Conservation (phyloP, 1,140 invertebrate genomes). For the Zaprionus davidi region DNA sequence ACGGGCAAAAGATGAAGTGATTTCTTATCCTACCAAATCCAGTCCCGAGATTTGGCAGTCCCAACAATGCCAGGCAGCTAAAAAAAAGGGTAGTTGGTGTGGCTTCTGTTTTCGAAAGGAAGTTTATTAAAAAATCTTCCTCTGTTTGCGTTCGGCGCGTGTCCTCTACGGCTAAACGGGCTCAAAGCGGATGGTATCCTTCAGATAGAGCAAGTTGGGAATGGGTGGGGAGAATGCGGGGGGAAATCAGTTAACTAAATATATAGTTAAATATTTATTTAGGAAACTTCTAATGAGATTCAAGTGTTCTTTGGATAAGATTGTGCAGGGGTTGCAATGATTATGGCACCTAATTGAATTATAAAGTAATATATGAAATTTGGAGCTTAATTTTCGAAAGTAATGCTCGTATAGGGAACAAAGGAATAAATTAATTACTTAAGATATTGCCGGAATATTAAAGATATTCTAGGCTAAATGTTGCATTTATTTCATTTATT, state of each 20-base stretch:
- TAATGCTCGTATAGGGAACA: not conserved
- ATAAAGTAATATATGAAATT: conserved; percentile 21
- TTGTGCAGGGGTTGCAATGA: conserved; percentile 2
- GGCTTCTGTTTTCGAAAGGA: conserved; percentile 52
- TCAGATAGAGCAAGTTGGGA: not conserved
- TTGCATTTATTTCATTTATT: not conserved
- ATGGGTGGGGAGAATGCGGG: not conserved
- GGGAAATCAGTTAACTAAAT: conserved; percentile 80
- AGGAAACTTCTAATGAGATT: conserved; percentile 73
- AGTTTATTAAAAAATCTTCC: conserved; percentile 80
- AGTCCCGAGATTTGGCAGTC: conserved; percentile 49
- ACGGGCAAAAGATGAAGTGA: conserved; percentile 73
- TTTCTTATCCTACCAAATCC: conserved; percentile 79
- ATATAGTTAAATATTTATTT: conserved; percentile 75
- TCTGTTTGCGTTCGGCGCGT: conserved; percentile 77
- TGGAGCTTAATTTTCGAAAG: not conserved
- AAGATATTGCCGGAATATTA: not conserved
- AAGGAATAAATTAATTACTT: not conserved
- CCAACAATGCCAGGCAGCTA: conserved; percentile 3
- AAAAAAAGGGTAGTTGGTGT: conserved; percentile 57
- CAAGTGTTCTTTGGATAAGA: conserved; percentile 52
- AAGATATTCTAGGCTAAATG: not conserved
- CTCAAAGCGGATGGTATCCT: conserved; percentile 35
- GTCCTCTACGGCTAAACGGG: conserved; percentile 53
- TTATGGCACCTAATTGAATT: conserved; percentile 53